Evolutionary conservation across 2,888 invertebrate species (phyloP).

Genomic region (Volucella zonaria): DNA sequence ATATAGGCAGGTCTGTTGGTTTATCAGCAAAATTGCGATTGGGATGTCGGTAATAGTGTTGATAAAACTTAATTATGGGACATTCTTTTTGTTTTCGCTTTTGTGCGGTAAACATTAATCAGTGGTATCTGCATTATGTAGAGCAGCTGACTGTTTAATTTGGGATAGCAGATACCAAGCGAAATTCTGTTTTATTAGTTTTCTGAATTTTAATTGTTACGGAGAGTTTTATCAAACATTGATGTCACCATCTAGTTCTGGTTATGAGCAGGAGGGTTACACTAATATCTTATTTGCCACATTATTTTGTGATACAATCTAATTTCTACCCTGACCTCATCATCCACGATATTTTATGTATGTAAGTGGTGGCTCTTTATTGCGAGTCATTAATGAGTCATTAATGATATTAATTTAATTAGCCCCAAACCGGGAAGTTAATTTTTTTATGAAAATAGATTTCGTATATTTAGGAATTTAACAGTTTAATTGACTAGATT

Average conservation of each 20-base stretch:
- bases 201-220: neutral
- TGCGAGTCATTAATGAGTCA: neutral
- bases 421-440: neutral
- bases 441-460: neutral
- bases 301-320: constrained; percentile 14
- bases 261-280: neutral
- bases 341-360: neutral
- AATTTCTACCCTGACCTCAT: constrained; percentile 26
- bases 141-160: constrained; percentile 8
- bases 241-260: constrained; percentile 31
- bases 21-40: neutral
- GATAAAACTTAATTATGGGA: constrained; percentile 6
- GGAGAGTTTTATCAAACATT: constrained; percentile 17
- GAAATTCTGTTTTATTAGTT: constrained; percentile 1
- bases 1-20: neutral
- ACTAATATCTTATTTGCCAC: neutral
- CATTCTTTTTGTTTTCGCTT: neutral
- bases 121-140: constrained; percentile 1
- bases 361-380: neutral
- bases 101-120: constrained; percentile 7
- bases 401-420: constrained; percentile 30
- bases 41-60: neutral
- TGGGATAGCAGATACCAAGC: neutral
- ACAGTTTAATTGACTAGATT: constrained; percentile 18
- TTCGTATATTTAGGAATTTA: neutral